phyloP scores from a whole-genome alignment of 2,888 invertebrate genomes.

The Rotaria magnacalcarata region DNA sequence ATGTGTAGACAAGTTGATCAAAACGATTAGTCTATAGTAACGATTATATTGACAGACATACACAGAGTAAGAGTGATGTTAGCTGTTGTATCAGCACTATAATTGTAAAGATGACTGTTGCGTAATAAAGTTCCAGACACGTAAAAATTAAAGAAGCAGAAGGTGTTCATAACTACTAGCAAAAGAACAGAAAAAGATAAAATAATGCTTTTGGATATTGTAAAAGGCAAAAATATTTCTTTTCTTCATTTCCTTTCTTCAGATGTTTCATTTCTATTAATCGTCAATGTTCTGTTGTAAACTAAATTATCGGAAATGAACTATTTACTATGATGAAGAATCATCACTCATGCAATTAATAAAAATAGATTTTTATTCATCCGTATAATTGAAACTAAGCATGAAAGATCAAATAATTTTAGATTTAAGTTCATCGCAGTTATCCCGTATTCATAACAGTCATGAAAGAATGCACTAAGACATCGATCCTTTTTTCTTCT shows the following conservation, averaged over 20 bases:
- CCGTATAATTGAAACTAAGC: background rate
- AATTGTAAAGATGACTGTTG: background rate
- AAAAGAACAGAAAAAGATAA: background rate
- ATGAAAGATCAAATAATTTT: background rate
- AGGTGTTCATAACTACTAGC: background rate
- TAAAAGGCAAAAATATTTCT: background rate
- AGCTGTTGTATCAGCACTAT: background rate
- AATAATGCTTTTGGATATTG: background rate
- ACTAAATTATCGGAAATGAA: background rate
- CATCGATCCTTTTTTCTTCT: background rate
- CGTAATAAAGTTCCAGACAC: background rate
- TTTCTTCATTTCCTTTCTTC: background rate
- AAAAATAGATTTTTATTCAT: background rate
- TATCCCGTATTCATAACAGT: background rate
- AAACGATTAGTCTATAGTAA: conserved; percentile 20
- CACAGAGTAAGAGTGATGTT: background rate
- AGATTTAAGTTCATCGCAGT: background rate
- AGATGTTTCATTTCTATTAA: background rate
- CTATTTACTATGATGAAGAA: background rate
- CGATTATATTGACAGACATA: background rate
- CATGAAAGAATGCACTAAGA: background rate
- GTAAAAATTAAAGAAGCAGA: background rate
- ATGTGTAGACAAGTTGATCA: background rate
- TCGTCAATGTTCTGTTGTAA: background rate
- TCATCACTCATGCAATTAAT: background rate